A percentile compares a stretch with the other conserved stretches of the same genome.
These are phyloP conservation scores for Tipula helvola DNA, from an alignment of 2,888 invertebrate species.

Conservation along the genomic window DNA sequence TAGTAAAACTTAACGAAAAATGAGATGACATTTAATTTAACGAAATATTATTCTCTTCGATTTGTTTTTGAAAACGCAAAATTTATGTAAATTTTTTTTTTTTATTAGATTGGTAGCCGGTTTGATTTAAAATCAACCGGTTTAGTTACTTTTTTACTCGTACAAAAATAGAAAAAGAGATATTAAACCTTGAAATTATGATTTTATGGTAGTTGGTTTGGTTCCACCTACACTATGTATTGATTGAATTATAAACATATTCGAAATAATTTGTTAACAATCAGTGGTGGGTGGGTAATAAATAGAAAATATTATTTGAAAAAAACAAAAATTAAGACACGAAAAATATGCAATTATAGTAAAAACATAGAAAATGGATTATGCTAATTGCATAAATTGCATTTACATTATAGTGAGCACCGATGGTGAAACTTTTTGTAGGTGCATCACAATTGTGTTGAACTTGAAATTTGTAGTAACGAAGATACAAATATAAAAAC, in stretches of 20 bases:
- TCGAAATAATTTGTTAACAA: too few relatives aligned
- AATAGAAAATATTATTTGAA: not conserved
- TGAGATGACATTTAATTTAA: not conserved
- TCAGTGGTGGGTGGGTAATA: too few relatives aligned
- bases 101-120: conserved; percentile 6
- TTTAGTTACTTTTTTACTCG: not conserved
- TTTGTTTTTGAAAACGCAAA: not conserved
- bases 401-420: too few relatives aligned
- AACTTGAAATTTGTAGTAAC: too few relatives aligned
- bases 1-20: not conserved
- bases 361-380: too few relatives aligned
- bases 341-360: too few relatives aligned
- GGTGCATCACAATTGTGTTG: too few relatives aligned
- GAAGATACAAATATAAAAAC: too few relatives aligned
- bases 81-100: not conserved
- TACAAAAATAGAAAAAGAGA: not conserved
- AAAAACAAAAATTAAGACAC: too few relatives aligned
- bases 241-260: too few relatives aligned
- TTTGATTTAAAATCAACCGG: not conserved
- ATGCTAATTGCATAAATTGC: too few relatives aligned
- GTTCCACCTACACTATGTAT: not conserved
- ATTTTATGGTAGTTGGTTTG: not conserved
- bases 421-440: too few relatives aligned
- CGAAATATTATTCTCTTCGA: not conserved
- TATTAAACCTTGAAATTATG: not conserved